Evolutionary conservation across 2,113 vertebrate genomes (phyloP).

Genomic region (Leucoraja erinaceus): DNA sequence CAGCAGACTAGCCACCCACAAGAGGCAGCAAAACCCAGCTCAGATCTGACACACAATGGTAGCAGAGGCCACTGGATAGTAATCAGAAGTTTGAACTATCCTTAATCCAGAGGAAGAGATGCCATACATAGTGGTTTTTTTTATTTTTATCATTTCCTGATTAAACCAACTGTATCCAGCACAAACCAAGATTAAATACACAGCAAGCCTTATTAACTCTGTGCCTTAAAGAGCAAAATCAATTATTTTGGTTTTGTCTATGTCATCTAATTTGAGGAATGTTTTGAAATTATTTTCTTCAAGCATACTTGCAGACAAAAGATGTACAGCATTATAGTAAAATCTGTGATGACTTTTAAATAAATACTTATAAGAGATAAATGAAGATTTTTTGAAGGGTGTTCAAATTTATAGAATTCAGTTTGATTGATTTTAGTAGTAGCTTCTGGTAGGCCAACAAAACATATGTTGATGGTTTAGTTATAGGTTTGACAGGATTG

Average conservation of each 20-base stretch:
- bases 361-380: not conserved
- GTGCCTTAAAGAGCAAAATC: not conserved
- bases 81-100: not conserved
- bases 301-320: not conserved
- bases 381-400: not conserved
- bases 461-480: slow-evolving; percentile 10
- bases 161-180: not conserved
- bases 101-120: not conserved
- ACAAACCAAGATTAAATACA: not conserved
- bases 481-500: slow-evolving; percentile 16
- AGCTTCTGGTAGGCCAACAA: not conserved
- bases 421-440: slow-evolving; percentile 1
- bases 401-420: not conserved
- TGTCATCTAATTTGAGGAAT: not conserved
- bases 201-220: not conserved
- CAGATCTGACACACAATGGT: not conserved
- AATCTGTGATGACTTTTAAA: not conserved
- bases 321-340: no score
- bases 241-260: not conserved
- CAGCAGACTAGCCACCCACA: not conserved
- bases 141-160: not conserved
- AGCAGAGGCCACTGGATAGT: not conserved
- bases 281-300: not conserved
- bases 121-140: not conserved
- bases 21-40: not conserved